These are phyloP conservation scores for Cephonodes hylas DNA, from an alignment of 2,888 invertebrate genomes.

Conservation along the genomic window DNA sequence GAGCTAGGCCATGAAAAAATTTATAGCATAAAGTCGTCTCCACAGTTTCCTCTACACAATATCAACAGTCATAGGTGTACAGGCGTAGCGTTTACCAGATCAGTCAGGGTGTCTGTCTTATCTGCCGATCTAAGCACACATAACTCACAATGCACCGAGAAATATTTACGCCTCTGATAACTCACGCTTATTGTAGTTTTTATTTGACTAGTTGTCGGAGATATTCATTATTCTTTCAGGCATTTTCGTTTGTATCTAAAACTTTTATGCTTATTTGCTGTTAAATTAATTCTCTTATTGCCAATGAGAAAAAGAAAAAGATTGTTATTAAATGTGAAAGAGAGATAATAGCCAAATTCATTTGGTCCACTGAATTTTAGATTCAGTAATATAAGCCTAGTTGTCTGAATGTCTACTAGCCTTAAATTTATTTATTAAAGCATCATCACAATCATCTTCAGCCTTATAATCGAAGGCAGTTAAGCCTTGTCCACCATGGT, in stretches of 20 bases:
- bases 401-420: no score
- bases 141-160: constrained; percentile 55
- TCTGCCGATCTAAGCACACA: constrained; percentile 55
- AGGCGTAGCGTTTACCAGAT: constrained; percentile 61
- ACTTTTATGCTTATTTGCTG: no score
- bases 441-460: no score
- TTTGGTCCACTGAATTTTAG: no score
- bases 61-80: constrained; percentile 54
- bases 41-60: constrained; percentile 31
- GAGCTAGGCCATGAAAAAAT: background rate
- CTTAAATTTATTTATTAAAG: no score
- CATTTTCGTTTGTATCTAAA: background rate
- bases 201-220: background rate
- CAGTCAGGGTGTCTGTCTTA: constrained; percentile 69
- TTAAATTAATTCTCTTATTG: no score
- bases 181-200: background rate
- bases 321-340: no score
- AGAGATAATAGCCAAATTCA: no score
- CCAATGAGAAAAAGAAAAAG: no score
- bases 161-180: constrained; percentile 28
- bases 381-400: no score
- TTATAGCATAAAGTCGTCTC: constrained; percentile 25
- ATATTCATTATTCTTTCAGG: background rate
- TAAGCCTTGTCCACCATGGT: no score
- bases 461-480: no score